Conservation (phyloP, 64 coral and sea anemone genomes). For the Pachyseris speciosa region DNA sequence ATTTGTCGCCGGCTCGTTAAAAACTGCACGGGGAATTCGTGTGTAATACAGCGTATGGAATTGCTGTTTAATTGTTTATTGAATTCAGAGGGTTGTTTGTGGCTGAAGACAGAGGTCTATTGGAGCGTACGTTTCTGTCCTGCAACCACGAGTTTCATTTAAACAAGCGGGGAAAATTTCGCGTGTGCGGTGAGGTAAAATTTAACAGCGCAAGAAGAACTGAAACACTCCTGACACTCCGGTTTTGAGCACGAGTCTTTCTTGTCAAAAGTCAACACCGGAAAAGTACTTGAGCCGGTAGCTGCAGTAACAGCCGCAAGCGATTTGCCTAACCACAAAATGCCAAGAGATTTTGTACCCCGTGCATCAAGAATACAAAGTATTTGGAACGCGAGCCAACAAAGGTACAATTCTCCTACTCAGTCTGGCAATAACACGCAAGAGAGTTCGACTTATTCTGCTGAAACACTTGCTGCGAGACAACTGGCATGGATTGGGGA, state of each 20-base stretch:
- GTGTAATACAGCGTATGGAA: not conserved
- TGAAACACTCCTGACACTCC: not conserved
- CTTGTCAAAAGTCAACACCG: not conserved
- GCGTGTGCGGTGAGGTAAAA: not conserved
- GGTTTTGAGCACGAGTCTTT: not conserved
- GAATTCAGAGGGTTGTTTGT: not conserved
- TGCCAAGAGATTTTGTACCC: not conserved
- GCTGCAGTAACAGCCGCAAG: too few relatives aligned
- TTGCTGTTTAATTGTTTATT: not conserved
- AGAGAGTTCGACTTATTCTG: not conserved
- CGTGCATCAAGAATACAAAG: not conserved
- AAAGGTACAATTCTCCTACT: not conserved
- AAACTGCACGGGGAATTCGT: not conserved
- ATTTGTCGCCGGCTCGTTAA: not conserved
- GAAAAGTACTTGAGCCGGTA: not conserved
- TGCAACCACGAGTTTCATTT: not conserved
- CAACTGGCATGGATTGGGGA: slow-evolving; percentile 28
- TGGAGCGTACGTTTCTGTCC: not conserved
- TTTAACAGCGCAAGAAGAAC: not conserved
- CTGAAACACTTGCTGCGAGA: slow-evolving; percentile 10
- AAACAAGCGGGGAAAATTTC: not conserved
- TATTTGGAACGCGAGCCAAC: not conserved
- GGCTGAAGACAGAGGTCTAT: too few relatives aligned
- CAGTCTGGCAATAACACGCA: not conserved
- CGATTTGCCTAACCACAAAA: not conserved